Percentiles rank a stretch among this genome's conserved stretches.
Conservation (phyloP, 2,888 invertebrate species). For the Drosophila mettleri region DNA sequence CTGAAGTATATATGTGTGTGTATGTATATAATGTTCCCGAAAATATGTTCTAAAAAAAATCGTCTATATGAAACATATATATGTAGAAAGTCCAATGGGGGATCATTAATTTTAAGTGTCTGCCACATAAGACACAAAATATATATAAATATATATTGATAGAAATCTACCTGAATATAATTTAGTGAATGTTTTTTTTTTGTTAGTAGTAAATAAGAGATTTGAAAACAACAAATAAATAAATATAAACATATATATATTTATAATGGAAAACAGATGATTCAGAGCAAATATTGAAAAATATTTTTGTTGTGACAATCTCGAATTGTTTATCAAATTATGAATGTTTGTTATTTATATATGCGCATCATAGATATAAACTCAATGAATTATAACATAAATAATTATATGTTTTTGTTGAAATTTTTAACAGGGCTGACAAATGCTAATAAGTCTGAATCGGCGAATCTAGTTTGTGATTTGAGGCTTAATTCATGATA, state of each 20-base stretch:
- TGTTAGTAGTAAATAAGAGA: conserved; percentile 17
- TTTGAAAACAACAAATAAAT: not conserved
- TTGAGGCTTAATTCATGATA: not conserved
- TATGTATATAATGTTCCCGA: conserved; percentile 18
- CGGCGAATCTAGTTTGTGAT: not conserved
- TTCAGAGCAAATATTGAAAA: conserved; percentile 10
- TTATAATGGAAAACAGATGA: conserved; percentile 7
- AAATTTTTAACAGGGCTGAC: not conserved
- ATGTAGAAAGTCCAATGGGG: conserved; percentile 26
- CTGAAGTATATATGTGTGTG: not conserved
- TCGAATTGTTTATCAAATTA: conserved; percentile 13
- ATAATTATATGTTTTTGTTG: not conserved
- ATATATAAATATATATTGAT: conserved; percentile 44
- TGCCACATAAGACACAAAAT: conserved; percentile 18
- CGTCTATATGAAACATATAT: conserved; percentile 22
- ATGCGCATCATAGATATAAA: conserved; percentile 20
- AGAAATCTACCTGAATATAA: conserved; percentile 35
- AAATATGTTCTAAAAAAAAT: conserved; percentile 20
- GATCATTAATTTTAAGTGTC: conserved; percentile 56
- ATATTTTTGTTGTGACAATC: conserved; percentile 15
- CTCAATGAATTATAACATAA: conserved; percentile 27
- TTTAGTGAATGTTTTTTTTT: conserved; percentile 31
- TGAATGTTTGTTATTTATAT: conserved; percentile 29
- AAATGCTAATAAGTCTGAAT: not conserved
- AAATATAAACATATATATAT: conserved; percentile 2